Conservation (phyloP, 2,113 vertebrate genomes). For the Chloroceryle aenea region DNA sequence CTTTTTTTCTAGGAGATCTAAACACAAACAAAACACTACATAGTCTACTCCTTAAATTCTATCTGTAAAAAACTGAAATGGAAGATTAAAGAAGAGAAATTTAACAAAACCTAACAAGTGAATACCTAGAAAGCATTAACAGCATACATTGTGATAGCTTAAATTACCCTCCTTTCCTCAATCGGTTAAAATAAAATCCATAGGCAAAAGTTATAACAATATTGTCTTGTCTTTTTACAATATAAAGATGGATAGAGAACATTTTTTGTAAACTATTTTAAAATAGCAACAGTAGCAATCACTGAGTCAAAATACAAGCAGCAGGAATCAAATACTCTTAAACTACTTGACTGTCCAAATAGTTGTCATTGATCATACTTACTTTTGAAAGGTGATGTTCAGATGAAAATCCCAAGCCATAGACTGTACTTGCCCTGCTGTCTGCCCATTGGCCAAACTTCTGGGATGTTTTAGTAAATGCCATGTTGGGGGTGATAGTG, state of each 20-base stretch:
- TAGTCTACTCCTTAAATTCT: neutral
- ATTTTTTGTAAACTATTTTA: neutral
- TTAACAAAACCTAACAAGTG: neutral
- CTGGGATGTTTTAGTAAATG: slow-evolving; percentile 99
- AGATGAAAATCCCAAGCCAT: slow-evolving; percentile 97
- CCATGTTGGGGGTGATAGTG: slow-evolving; percentile 99
- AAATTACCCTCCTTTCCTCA: neutral
- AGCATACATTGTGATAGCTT: neutral
- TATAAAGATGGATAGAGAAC: neutral
- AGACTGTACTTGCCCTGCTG: slow-evolving; percentile 97
- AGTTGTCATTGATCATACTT: slow-evolving; percentile 39
- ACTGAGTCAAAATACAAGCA: neutral
- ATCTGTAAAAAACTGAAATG: neutral
- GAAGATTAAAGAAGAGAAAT: neutral
- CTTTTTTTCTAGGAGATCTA: neutral
- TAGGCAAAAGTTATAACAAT: neutral
- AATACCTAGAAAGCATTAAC: neutral
- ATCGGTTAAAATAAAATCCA: neutral
- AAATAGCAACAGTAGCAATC: neutral
- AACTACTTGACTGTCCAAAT: neutral
- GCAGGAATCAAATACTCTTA: neutral
- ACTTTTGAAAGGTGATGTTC: slow-evolving; percentile 98
- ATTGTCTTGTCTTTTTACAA: neutral
- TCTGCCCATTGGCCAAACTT: slow-evolving; percentile 99
- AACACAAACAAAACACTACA: neutral